Evolutionary conservation across 2,797 vertebrate species (phyloP).

Genomic region (Brachyrhaphis roseni): DNA sequence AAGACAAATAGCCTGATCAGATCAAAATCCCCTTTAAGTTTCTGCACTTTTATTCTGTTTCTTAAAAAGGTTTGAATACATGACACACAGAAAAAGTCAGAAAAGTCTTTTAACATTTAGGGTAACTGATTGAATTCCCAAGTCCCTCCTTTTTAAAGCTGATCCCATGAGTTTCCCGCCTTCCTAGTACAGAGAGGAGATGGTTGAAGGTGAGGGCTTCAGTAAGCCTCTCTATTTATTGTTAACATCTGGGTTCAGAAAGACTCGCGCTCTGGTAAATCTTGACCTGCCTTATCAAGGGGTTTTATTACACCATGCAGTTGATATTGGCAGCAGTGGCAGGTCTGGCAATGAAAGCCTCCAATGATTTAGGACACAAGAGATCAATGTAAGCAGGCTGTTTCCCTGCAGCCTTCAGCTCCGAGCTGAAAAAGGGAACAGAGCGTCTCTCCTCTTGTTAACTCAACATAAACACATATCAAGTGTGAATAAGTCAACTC

Average conservation of each 20-base stretch:
- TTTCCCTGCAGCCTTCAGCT: conserved; percentile 65
- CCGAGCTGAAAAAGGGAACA: conserved; percentile 35
- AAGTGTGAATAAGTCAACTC: neutral
- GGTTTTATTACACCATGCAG: conserved; percentile 82
- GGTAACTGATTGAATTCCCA: conserved; percentile 63
- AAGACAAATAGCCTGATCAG: neutral
- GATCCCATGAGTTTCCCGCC: conserved; percentile 52
- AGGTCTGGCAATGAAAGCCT: conserved; percentile 75
- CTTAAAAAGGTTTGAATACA: conserved; percentile 11
- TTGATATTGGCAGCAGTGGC: conserved; percentile 83
- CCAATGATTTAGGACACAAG: conserved; percentile 72
- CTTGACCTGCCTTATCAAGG: conserved; percentile 78
- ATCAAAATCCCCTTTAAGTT: neutral
- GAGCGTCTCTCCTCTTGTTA: conserved; percentile 51
- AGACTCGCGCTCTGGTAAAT: conserved; percentile 81
- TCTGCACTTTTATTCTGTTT: neutral
- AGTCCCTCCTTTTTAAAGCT: conserved; percentile 50
- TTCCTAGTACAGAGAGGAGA: conserved; percentile 52
- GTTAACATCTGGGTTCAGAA: conserved; percentile 85
- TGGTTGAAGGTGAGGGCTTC: conserved; percentile 80
- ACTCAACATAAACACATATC: conserved; percentile 30
- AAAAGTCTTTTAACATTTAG: conserved; percentile 46
- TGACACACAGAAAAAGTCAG: conserved; percentile 24
- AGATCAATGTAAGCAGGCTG: conserved; percentile 77
- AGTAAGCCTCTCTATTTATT: conserved; percentile 86